Conservation (phyloP, 1,140 invertebrate species). For the Caenorhabditis brenneri region DNA sequence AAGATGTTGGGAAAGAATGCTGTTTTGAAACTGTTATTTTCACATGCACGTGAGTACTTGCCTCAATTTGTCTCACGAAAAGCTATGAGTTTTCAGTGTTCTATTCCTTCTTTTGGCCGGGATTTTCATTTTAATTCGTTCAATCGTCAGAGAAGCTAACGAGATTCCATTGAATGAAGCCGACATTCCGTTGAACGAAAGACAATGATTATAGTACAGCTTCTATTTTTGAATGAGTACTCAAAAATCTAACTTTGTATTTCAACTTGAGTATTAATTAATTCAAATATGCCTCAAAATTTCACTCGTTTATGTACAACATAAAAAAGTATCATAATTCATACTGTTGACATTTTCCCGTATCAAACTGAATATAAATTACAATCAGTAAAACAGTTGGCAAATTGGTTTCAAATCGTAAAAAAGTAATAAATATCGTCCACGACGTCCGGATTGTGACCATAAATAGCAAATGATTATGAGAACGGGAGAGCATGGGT, state of each 20-base stretch:
- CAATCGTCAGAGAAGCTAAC: background rate
- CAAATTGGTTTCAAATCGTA: background rate
- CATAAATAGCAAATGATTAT: background rate
- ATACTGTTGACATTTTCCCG: background rate
- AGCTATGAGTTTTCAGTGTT: background rate
- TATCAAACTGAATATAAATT: background rate
- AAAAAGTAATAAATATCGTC: slow-evolving; percentile 23
- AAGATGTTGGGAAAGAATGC: background rate
- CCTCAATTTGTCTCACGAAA: background rate
- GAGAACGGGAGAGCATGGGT: background rate
- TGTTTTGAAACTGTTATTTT: background rate
- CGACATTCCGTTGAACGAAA: background rate
- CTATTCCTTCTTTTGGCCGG: background rate
- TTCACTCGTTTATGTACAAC: too few relatives aligned
- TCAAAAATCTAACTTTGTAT: too few relatives aligned
- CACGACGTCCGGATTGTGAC: background rate
- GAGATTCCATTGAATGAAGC: background rate
- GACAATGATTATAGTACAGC: background rate
- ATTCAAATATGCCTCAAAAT: too few relatives aligned
- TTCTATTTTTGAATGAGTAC: background rate
- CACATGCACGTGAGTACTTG: background rate
- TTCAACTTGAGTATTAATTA: too few relatives aligned
- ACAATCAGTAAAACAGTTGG: background rate
- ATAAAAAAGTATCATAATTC: background rate
- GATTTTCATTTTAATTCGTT: background rate